Percentiles rank a stretch among this genome's conserved stretches.
Evolutionary conservation across 2,113 vertebrate genomes (phyloP).

Genomic region (Malurus melanocephalus): DNA sequence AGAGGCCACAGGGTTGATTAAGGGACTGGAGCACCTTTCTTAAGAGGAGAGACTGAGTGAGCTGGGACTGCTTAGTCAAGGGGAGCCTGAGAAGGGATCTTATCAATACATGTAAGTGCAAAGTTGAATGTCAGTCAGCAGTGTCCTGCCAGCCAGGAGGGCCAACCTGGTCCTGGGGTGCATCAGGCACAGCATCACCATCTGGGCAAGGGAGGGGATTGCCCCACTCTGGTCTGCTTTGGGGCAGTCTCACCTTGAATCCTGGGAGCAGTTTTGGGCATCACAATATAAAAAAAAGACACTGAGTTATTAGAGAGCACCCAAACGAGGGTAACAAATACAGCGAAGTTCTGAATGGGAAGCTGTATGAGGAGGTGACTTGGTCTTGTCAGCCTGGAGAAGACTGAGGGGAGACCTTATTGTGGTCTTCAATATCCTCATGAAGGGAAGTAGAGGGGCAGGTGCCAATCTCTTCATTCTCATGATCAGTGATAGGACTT

Average conservation of each 20-base stretch:
- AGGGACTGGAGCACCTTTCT: background rate
- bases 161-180: rapidly evolving
- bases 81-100: background rate
- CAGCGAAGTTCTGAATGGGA: background rate
- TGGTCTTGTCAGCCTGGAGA: background rate
- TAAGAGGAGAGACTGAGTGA: background rate
- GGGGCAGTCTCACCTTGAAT: background rate
- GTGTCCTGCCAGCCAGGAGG: background rate
- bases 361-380: background rate
- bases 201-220: background rate
- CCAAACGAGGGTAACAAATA: background rate
- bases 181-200: background rate
- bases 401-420: background rate
- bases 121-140: background rate
- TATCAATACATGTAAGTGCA: background rate
- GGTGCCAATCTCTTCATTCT: background rate
- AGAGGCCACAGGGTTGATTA: background rate
- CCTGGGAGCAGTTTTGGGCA: background rate
- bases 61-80: background rate
- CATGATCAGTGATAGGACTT: rapidly evolving
- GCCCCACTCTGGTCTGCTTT: background rate
- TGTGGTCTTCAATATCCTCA: background rate
- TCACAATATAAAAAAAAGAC: background rate
- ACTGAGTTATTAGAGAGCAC: background rate
- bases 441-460: rapidly evolving